Conservation (phyloP, 1,140 invertebrate genomes). For the Calephelis nemesis region DNA sequence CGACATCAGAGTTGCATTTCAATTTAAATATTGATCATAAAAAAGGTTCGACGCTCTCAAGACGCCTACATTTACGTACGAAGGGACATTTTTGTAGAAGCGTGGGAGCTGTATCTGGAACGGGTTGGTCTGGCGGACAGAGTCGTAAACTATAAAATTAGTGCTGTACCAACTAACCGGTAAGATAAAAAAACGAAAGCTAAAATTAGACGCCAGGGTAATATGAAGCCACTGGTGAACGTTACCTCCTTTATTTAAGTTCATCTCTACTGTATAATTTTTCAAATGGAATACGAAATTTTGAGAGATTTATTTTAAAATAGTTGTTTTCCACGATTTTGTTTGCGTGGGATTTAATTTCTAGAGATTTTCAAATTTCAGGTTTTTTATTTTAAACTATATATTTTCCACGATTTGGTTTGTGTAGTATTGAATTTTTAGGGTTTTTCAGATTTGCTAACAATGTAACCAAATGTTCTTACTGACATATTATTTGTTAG, state of each 20-base stretch:
- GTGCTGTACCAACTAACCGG: conserved; percentile 50
- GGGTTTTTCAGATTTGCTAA: too few species aligned
- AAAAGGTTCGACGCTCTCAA: conserved; percentile 37
- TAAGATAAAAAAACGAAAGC: conserved; percentile 53
- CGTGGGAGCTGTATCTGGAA: conserved; percentile 66
- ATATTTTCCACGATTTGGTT: too few species aligned
- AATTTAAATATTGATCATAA: conserved; percentile 7
- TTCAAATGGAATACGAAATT: not conserved
- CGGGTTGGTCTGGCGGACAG: conserved; percentile 48
- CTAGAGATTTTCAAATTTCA: too few species aligned
- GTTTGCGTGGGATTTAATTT: too few species aligned
- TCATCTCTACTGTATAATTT: not conserved
- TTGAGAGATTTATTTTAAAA: too few species aligned
- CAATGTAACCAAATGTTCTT: too few species aligned
- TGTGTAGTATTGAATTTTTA: too few species aligned
- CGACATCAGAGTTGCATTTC: not conserved
- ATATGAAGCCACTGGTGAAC: conserved; percentile 37
- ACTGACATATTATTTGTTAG: too few species aligned
- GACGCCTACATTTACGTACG: conserved; percentile 37
- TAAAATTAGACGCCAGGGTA: conserved; percentile 55
- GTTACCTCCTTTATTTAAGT: conserved; percentile 28
- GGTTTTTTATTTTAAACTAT: too few species aligned
- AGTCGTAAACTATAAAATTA: conserved; percentile 71
- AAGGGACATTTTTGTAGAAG: conserved; percentile 51
- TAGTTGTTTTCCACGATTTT: too few species aligned